A percentile compares a stretch with the other conserved stretches of the same genome.
phyloP scores from a whole-genome alignment of 2,113 vertebrate species.

The Halichoerus grypus region DNA sequence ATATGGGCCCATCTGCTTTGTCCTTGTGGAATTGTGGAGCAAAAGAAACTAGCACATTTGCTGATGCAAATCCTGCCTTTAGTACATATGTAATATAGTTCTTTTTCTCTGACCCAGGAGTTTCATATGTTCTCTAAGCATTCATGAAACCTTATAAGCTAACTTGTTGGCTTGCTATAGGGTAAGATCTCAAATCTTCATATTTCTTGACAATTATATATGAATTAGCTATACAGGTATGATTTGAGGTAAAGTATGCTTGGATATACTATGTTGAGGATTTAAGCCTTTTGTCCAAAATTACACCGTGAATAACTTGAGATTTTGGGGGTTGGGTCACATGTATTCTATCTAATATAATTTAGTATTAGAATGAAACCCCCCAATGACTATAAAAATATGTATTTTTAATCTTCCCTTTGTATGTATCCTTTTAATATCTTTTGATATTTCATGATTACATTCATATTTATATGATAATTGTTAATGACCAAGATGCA shows the following conservation, averaged over 20 bases:
- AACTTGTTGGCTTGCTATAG: background rate
- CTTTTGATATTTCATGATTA: background rate
- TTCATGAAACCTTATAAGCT: background rate
- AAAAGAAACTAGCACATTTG: background rate
- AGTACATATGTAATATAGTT: background rate
- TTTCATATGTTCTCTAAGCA: background rate
- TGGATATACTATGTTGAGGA: background rate
- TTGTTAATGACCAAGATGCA: background rate
- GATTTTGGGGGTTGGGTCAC: background rate
- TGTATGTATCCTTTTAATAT: background rate
- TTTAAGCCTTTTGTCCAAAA: background rate
- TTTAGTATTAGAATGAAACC: rapidly evolving
- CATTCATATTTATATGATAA: background rate
- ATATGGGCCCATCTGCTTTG: background rate
- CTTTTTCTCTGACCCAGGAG: background rate
- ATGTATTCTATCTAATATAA: background rate
- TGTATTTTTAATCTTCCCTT: background rate
- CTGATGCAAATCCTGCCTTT: background rate
- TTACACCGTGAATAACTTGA: background rate
- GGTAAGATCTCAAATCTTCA: background rate
- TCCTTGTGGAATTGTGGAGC: background rate
- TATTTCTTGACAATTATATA: background rate
- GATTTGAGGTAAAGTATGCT: background rate
- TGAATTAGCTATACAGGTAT: background rate
- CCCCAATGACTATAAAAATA: rapidly evolving